Evolutionary conservation across 2,888 invertebrate genomes (phyloP).

Genomic region (Macrophya annulata): DNA sequence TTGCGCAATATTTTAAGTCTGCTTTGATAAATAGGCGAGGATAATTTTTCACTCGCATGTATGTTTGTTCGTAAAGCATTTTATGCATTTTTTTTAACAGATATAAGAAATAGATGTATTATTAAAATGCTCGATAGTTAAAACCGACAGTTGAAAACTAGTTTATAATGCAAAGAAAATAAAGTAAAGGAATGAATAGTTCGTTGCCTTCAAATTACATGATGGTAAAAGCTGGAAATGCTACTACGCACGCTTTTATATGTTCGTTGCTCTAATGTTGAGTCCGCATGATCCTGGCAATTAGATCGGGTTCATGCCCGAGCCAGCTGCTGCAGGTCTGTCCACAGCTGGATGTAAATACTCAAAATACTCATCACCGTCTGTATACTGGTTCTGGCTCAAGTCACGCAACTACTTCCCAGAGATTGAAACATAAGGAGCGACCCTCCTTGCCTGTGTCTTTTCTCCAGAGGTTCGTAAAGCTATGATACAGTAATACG

Average conservation of each 20-base stretch:
- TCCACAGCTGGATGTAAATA: constrained; percentile 81
- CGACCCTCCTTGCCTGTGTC: constrained; percentile 80
- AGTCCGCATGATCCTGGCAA: constrained; percentile 67
- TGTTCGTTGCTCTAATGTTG: constrained; percentile 65
- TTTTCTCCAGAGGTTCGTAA: constrained; percentile 78
- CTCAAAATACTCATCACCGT: constrained; percentile 75
- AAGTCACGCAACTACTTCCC: constrained; percentile 79
- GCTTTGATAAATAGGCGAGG: background rate
- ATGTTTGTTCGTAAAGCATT: background rate
- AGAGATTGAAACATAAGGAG: constrained; percentile 85
- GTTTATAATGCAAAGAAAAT: background rate
- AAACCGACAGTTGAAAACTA: background rate
- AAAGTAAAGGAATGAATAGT: constrained; percentile 32
- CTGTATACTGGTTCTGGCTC: constrained; percentile 79
- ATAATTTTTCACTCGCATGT: background rate
- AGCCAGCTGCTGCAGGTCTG: constrained; percentile 91
- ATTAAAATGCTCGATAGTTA: background rate
- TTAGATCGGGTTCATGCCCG: constrained; percentile 95
- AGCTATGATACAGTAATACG: constrained; percentile 5
- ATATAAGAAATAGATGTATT: background rate
- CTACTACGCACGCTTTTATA: constrained; percentile 45
- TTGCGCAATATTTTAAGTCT: background rate
- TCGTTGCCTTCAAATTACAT: constrained; percentile 15
- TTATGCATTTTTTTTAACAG: background rate
- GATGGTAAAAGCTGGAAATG: constrained; percentile 32